Evolutionary conservation across 2,113 vertebrate genomes (phyloP), one percentile per base, ranked within the genome.

Genomic region (Jacana jacana): DNA sequence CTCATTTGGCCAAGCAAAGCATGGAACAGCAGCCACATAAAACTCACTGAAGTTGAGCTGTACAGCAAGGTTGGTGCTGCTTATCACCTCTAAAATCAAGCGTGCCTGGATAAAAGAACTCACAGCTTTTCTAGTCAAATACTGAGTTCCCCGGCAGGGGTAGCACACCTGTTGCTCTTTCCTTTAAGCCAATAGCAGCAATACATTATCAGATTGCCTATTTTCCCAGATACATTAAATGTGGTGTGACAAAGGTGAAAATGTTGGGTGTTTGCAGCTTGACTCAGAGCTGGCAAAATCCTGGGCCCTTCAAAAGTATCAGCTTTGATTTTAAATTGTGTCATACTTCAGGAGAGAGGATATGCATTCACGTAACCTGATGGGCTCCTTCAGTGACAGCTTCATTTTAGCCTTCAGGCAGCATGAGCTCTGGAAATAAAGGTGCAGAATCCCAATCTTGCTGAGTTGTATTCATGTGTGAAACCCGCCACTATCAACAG

Each of bases 141-240:
- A 89, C 55, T 77, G 82, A 95, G 76, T 51, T 90, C 52, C 55
- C 25, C 1, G 2, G 72, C 92, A 91, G 90, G 72, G 20, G 48
- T 5, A 83, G 60, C 71, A 70, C 0, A 1, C 35, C 31, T 94
- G 48, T 82, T 64, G 54, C 86, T 86, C 71, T 55, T 86, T 89
- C 80, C 88, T 93, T 68, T 65, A 94, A 96, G 88, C 95, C 93
- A 91, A 84, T 48, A 93, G 85, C 17, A 78, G 48, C 90, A 91
- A 81, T 64, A 77, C 48, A 44, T 96, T 96, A 94, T 90, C 95
- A 83, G 88, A 91, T 88, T 68, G 85, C 30, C 95, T 93, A 12
- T 70, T 91, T 96, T 93, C 86, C 90, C 82, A 83, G 88, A 73
- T 89, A 90, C 35, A 55, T 86, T 94, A 73, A 86, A 88, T 88